Evolutionary conservation across 2,888 invertebrate genomes (phyloP), one percentile per base, ranked within the genome.

Genomic region (Oxyteleia sp.): DNA sequence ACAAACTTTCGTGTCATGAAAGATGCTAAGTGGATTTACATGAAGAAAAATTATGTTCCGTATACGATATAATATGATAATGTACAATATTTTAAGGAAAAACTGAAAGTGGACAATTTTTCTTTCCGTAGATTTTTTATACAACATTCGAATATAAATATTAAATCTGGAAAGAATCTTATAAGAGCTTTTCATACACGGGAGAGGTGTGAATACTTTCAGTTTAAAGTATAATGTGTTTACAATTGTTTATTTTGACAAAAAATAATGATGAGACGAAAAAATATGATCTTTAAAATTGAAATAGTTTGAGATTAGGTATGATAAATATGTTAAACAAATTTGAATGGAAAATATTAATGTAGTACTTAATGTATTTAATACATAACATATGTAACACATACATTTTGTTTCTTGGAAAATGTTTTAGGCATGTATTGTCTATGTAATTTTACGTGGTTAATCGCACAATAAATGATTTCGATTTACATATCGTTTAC

Each of bases 21-120:
- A 69, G 41, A 82, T 69, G 68, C 23, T 80, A 80, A 74, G 57
- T 75, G 69, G 63, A 71, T 71, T 72, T 43, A 59, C 53, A 45
- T 43, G 59, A 68, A 79, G 68, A 51, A 64, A 82, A 79, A 79
- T 79, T 69, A 74, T 23, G 55, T n/a, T 23, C 32, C 8, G 51
- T 61, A 32, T 57, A 20, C 45, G 16, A 55, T 55, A 74, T 74
- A 74, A 81, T 68, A 41, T 11, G 18, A 47, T 78, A 61, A 78
- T 26, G 55, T 38, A 35, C 45, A 63, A 45, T 35, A 55, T 55
- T 78, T 71, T 55, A 23, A 20, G 29, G 49, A 47, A 68, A 68
- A 47, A 71, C 0, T 47, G 13, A 53, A 53, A 49, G 49, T 41
- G 15, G 51, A 41, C 20, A 43, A 66, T 72, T 47, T 45, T 57